Evolutionary conservation across 2,888 invertebrate species (phyloP), one percentile per base, ranked within the genome.

Genomic region (Rutpela maculata): DNA sequence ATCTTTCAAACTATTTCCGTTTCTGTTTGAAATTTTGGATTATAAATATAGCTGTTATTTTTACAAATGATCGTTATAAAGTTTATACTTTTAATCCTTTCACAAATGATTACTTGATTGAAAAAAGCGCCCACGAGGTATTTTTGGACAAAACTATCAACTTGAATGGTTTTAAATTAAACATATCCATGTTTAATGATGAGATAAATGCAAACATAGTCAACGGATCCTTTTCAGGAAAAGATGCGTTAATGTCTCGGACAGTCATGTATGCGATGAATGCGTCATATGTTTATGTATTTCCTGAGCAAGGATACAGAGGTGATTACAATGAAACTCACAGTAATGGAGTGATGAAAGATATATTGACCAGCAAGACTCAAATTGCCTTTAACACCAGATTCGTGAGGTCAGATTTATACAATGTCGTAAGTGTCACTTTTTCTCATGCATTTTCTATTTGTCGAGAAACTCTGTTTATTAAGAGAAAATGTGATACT

Each of bases 341-440:
- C 18, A 22, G 17, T 12, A 26, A 15, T 2, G 67, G 67, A 7
- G 67, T 5, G 11, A 4, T 67, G 0, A 10, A 9, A 11, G 26
- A 67, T 11, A n/a, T 67, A n/a, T 11, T 55, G 15, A 2, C 26
- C 3, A 12, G 12, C 18, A 10, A 26, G 55, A 10, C 55, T 3
- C 72, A 72, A 26, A 19, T 72, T 11, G 50, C 12, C 17, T 72
- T 72, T 50, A 72, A 72, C 55, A 17, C 55, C 12, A 72, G 63
- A 38, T n/a, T 60, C 1, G n/a, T 22, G 15, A 59, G n/a, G 12
- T 15, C 12, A 12, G 10, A 19, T 60, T 15, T 35, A 15, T 43
- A 26, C 4, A 38, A 31, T 56, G 31, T 60, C 1, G 70, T 70
- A 70, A 70, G 70, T 59, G 43, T 17, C 7, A 35, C 10, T 31